Evolutionary conservation across 37 sponge, comb jelly and placozoan species (phyloP), one percentile per base, ranked within the genome.

Genomic region (Hexactinellida sp.): DNA sequence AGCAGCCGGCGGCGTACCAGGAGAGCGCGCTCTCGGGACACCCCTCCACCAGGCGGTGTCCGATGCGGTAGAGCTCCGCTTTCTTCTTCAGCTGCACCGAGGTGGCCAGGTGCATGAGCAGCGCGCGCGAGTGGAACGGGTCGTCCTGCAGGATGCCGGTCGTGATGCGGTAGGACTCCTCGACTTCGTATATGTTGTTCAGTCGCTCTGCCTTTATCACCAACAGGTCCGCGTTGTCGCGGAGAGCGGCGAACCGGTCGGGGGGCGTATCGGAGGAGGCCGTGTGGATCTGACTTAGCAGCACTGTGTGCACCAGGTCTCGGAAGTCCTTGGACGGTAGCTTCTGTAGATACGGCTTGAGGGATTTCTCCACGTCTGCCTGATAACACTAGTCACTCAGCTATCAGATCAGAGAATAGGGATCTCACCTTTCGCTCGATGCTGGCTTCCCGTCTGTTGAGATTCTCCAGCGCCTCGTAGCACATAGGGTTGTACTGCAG

Each of bases 1-100:
- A 94, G 85, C 92, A 94, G 36, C 88, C 89, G n/a, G 92, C 94
- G 0, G 91, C 82, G 85, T 90, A 94, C 94, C 94, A 94, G 0
- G 94, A 54, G 25, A 94, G 86, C 19, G 94, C 63, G 21, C 87
- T 82, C 10, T 39, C 63, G 0, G 94, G 94, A 39, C 88, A 94
- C 35, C 23, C 23, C 1, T 88, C 32, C 32, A 92, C 94, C 10
- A 94, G 82, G 3, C 82, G 47, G 39, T 94, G 92, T 0, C 91
- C 91, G 0, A 90, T 84, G 0, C 89, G 83, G 55, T 91, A 94
- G 24, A 94, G 88, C 76, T 92, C 91, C n/a, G 51, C 83, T 37
- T 38, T 52, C 36, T 86, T 89, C 38, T 86, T 88, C 38, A 55
- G 71, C 1, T 84, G 85, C 7, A 92, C 90, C 54, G 89, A 92